Base-by-base conservation (phyloP, 2,113 vertebrate genomes). In the Aspidoscelis tigris region DNA sequence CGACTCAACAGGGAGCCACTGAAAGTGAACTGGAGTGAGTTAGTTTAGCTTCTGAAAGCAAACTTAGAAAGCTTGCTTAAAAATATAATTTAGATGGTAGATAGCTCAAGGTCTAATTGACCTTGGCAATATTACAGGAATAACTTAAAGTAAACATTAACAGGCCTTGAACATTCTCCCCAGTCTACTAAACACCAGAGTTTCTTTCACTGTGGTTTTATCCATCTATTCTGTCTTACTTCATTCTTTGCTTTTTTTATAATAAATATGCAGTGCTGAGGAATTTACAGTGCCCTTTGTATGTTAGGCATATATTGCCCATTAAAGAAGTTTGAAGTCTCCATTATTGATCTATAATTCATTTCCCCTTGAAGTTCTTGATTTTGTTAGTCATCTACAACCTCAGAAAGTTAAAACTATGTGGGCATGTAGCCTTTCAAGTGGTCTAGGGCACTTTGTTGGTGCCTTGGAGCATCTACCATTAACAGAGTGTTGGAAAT, bases 21-120 rank as follows among this genome's bases (percentile, higher is more conserved):
- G 41, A 21, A 71, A 47, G 26, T 86, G 64, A 83, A 44, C 5
- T 66, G 20, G 50, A 82, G 43, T 72, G 0, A 22, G 68, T 69
- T 2, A 79, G 64, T 0, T 14, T 87, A 79, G 80, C 39, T 61
- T 64, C 78, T 85, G 70, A 68, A 7, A 43, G 39, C 21, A 53
- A 89, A 89, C 69, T 66, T 11, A 41, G 74, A 39, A 84, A 26
- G 84, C 85, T 78, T 53, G 1, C 58, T 8, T 55, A 0, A 0
- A 0, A 68, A 11, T 18, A 41, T 74, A 82, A 5, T 65, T 65
- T 76, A 77, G 73, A 44, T 76, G 22, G 2, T 55, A 90, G 76
- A 43, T 87, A 82, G 39, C 1, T 39, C 47, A 68, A 84, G 11
- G 81, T 92, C 39, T 86, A 0, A 44, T 33, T 85, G 82, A 80